Base-by-base conservation (phyloP, 2,888 invertebrate species). In the Galerucella pusilla region DNA sequence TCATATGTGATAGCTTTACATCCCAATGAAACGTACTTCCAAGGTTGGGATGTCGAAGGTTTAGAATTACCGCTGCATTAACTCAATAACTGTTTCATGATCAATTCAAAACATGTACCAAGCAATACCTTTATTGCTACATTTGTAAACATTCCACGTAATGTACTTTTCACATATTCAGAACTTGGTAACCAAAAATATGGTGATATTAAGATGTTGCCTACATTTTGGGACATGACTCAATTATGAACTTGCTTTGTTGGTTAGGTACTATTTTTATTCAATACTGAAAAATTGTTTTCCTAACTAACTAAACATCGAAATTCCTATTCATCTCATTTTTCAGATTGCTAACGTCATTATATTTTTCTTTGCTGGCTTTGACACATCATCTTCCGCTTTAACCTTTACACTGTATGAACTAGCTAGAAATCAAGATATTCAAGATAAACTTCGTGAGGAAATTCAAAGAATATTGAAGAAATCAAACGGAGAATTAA, bases 281-380 rank as follows among this genome's bases (percentile, higher is more conserved):
- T 28, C 28, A 28, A 28, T 28, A 28, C 28, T 28, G 28, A 28
- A 28, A 1, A 28, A 28, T 28, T 2, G 3, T 28, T 28, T 49
- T 25, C 45, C 14, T 57, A 63, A 11, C 28, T 54, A 35, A 82
- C 81, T n/a, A n/a, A n/a, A n/a, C n/a, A n/a, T n/a, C n/a, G n/a
- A n/a, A n/a, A n/a, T n/a, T n/a, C 84, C 25, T 78, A 80, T 11
- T 28, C 20, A 16, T 59, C 20, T 16, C 16, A 11, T 16, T 59
- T 16, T 42, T 28, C 16, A 66, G 65, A 4, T 66, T 25, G 49
- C 65, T 25, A 46, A 66, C 20, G 65, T 66, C 6, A 66, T 49
- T 52, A 83, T 92, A 2, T 92, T 92, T 84, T 88, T 92, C 2
- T 84, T 91, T 68, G 92, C 91, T 68, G 92, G 91, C 0, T 92